Base-by-base conservation (phyloP, 2,113 vertebrate species). In the Bujurquina vittata region DNA sequence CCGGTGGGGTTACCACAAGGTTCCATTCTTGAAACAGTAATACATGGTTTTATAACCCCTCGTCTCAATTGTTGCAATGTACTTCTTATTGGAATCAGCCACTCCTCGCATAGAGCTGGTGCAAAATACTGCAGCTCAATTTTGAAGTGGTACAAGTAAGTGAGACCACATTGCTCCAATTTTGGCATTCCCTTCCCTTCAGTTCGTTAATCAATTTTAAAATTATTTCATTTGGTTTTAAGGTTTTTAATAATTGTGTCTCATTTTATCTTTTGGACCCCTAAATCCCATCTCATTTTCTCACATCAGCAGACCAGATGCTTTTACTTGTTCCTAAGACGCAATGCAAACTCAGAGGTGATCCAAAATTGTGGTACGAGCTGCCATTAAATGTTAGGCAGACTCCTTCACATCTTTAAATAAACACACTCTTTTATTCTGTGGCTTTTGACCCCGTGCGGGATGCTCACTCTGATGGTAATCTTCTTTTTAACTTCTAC, bases 61-160 rank as follows among this genome's bases (percentile, higher is more conserved):
- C 31, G 4, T 22, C 37, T 67, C 22, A 8, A 26, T 35, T 67
- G 0, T 22, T 67, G 37, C 22, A 67, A 67, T 26, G 43, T 17
- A 22, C 62, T 46, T 67, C 14, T 46, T 67, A 67, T 26, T 67
- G 37, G 14, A 67, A 46, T 0, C 10, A 67, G 22, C 37, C 62
- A 46, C 22, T 46, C 14, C 62, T 46, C 22, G 5, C 62, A 22
- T 67, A 26, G 11, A 67, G 62, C 22, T 0, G 35, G 35, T 37
- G 9, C 35, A 37, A 37, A 37, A 37, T 37, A 8, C 35, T 37
- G 35, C 35, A 9, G 0, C 8, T 67, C 0, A 2, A 67, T 67
- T 67, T 67, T 3, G 26, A 26, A 23, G 14, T 43, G 1, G n/a
- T 43, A 43, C 14, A 46, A 67, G 14, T 46, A 67, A 67, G 17